A percentile compares a stretch with the other conserved stretches of the same genome.
phyloP scores from a whole-genome alignment of 1,140 invertebrate genomes.

The Diprion similis region DNA sequence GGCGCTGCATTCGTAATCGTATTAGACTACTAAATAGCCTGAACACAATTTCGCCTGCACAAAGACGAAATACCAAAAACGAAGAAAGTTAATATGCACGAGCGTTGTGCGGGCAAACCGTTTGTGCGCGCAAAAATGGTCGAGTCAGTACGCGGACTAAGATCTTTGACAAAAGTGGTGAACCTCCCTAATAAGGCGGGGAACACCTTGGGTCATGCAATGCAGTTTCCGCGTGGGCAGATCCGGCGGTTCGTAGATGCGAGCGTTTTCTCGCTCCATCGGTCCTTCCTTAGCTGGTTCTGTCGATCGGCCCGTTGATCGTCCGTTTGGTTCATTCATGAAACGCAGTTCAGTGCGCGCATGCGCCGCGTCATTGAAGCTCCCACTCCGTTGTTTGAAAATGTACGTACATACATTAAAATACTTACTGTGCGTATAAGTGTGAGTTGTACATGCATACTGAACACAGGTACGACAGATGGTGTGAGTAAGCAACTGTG shows the following conservation, averaged over 20 bases:
- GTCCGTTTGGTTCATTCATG: not conserved
- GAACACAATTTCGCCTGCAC: no score
- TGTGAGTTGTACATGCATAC: not conserved
- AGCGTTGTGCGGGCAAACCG: no score
- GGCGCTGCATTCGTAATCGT: no score
- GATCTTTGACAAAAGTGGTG: no score
- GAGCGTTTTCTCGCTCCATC: not conserved
- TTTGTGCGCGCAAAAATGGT: no score
- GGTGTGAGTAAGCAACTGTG: not conserved
- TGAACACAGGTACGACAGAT: not conserved
- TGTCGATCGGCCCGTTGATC: conserved; percentile 4
- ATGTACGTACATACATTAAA: not conserved
- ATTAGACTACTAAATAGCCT: no score
- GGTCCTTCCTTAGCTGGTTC: conserved; percentile 1
- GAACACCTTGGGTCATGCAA: not conserved
- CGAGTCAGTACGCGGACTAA: no score
- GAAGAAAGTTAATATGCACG: no score
- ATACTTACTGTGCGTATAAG: not conserved
- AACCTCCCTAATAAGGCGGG: no score
- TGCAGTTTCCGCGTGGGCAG: conserved; percentile 6
- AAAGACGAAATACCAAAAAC: no score
- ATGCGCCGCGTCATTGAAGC: conserved; percentile 6
- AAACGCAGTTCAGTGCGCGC: not conserved
- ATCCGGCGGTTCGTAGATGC: not conserved
- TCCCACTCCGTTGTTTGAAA: conserved; percentile 1